Conservation (phyloP, 2,888 invertebrate genomes). For the Abscondita cerata region DNA sequence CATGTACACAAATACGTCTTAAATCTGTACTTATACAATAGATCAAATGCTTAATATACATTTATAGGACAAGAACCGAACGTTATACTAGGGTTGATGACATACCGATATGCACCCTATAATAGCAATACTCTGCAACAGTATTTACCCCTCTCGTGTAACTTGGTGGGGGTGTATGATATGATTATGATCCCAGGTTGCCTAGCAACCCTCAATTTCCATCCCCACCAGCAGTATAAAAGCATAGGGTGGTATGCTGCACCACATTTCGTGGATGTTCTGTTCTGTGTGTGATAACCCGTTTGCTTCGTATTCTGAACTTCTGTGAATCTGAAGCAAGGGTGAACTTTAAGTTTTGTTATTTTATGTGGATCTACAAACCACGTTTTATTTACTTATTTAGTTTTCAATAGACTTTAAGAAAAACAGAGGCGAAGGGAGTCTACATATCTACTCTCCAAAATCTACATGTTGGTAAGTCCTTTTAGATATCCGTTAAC, state of each 20-base stretch:
- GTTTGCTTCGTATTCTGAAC: conserved; percentile 34
- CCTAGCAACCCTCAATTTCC: conserved; percentile 57
- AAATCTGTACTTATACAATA: too few species aligned
- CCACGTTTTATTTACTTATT: conserved; percentile 20
- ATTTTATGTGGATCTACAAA: conserved; percentile 8
- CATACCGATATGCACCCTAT: conserved; percentile 37
- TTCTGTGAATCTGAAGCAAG: conserved; percentile 23
- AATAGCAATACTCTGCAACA: conserved; percentile 38
- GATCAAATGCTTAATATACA: conserved; percentile 26
- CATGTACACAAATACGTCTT: conserved; percentile 7
- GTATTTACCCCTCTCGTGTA: conserved; percentile 34
- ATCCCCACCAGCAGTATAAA: conserved; percentile 55
- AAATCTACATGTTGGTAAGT: neutral
- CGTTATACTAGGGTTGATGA: conserved; percentile 30
- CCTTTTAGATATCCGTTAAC: neutral
- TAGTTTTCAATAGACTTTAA: conserved; percentile 8
- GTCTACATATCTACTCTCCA: neutral
- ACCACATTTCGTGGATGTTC: conserved; percentile 50
- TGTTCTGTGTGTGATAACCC: conserved; percentile 37
- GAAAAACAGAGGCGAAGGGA: conserved; percentile 1
- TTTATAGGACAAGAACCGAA: conserved; percentile 27
- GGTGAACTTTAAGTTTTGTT: conserved; percentile 24
- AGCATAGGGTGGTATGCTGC: conserved; percentile 51
- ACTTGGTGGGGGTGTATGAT: conserved; percentile 51
- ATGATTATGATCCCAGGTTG: conserved; percentile 60